Evolutionary conservation across 2,888 invertebrate species (phyloP), one percentile per base, ranked within the genome.

Genomic region (Protophormia terraenovae): DNA sequence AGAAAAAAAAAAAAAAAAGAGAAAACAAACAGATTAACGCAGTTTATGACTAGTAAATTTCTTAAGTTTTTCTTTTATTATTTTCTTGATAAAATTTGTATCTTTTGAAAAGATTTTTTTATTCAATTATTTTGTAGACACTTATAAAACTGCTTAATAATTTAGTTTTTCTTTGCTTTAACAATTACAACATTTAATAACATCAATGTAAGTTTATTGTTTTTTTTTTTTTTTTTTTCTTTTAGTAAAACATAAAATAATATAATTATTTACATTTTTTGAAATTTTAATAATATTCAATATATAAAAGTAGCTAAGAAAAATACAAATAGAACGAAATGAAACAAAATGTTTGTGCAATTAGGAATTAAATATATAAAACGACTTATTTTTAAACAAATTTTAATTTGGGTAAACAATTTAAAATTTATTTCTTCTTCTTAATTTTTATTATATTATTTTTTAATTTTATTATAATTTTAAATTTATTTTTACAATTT

Each of bases 41-140:
- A 83, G 72, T 86, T 83, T 77, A 69, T 86, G 86, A 86, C 86
- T 86, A 86, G 86, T 76, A 66, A 22, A 72, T 71, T 78, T 66
- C 24, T 69, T 77, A 82, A 82, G 47, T 82, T 78, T 45, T 38
- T 69, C 41, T 60, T 69, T 53, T 77, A 24, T 55, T 24, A 62
- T 27, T 80, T 10, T 55, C 22, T 41, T 10, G 32, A 53, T 67
- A 22, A 32, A 53, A 14, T 45, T 75, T 58, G 29, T 32, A 64
- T 73, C 73, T 78, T 78, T 75, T 82, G 71, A 66, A 64, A 69
- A 81, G 73, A 78, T 85, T 55, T 53, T 79, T 53, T 50, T 1
- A 16, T 16, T 27, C 19, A 12, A 14, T 62, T 45, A 35, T 38
- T 66, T 73, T 72, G 10, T 77, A 64, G 81, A 84, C 83, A 80